phyloP scores from a whole-genome alignment of 2,113 vertebrate genomes.

The Elachura formosa region DNA sequence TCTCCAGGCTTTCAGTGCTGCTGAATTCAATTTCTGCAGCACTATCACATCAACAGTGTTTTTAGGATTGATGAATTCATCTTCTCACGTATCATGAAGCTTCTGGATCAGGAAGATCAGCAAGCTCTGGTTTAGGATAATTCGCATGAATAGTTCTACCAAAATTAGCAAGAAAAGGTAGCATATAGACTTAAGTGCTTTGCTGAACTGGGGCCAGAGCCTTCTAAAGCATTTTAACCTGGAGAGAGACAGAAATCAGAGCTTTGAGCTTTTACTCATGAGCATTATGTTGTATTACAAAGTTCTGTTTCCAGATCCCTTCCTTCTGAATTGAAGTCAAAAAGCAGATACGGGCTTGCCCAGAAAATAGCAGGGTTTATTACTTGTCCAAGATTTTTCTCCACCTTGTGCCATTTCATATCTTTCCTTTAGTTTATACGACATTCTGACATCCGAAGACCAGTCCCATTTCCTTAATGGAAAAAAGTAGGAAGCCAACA shows the following conservation, averaged over 20 bases:
- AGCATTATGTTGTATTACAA: not conserved
- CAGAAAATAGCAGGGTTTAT: not conserved
- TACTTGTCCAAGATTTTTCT: not conserved
- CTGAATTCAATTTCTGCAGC: not conserved
- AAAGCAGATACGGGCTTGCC: constrained; percentile 3
- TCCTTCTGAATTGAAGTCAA: constrained; percentile 8
- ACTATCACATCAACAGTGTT: not conserved
- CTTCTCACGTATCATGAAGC: not conserved
- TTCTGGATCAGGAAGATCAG: not conserved
- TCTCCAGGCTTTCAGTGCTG: not conserved
- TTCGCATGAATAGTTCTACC: not conserved
- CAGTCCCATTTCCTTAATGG: not conserved
- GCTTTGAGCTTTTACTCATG: not conserved
- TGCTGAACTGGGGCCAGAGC: not conserved
- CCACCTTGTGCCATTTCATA: not conserved
- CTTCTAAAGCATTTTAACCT: not conserved
- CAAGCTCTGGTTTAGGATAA: not conserved
- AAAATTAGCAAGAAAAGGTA: not conserved
- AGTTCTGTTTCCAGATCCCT: not conserved
- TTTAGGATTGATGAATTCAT: not conserved
- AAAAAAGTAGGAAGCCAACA: not conserved
- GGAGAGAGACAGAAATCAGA: not conserved
- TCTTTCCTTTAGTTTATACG: not conserved
- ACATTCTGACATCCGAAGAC: not conserved
- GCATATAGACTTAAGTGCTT: not conserved